Conservation (phyloP, 1,140 invertebrate genomes). For the Leptinotarsa texana region DNA sequence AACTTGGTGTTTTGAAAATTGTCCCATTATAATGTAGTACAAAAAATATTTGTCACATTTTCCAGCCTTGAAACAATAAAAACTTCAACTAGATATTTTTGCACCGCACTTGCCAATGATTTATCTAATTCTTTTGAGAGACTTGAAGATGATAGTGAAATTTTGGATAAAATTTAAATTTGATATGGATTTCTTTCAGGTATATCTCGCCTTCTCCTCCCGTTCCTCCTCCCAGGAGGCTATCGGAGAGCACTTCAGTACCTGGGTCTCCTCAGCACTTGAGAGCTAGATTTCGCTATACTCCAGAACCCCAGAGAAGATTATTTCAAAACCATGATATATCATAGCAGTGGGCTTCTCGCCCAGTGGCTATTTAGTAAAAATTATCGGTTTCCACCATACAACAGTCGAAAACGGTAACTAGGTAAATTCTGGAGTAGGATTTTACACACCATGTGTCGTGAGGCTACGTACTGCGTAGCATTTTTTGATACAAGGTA, state of each 20-base stretch:
- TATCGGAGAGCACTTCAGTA: slow-evolving; percentile 68
- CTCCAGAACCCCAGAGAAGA: slow-evolving; percentile 72
- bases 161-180: no score
- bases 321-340: slow-evolving; percentile 57
- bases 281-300: slow-evolving; percentile 69
- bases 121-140: background rate
- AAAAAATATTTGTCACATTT: no score
- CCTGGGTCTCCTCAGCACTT: slow-evolving; percentile 71
- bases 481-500: background rate
- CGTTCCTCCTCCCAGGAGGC: slow-evolving; percentile 70
- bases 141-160: background rate
- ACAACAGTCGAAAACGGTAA: background rate
- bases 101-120: no score
- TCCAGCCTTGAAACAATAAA: no score
- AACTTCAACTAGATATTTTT: no score
- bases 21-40: no score
- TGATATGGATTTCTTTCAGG: slow-evolving; percentile 45
- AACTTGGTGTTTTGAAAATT: no score
- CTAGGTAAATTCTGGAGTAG: background rate
- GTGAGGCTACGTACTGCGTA: background rate
- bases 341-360: slow-evolving; percentile 42
- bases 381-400: background rate
- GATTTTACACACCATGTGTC: background rate
- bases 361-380: background rate
- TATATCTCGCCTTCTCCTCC: slow-evolving; percentile 71